phyloP scores from a whole-genome alignment of 2,888 invertebrate species.

The Hecatera dysodea region DNA sequence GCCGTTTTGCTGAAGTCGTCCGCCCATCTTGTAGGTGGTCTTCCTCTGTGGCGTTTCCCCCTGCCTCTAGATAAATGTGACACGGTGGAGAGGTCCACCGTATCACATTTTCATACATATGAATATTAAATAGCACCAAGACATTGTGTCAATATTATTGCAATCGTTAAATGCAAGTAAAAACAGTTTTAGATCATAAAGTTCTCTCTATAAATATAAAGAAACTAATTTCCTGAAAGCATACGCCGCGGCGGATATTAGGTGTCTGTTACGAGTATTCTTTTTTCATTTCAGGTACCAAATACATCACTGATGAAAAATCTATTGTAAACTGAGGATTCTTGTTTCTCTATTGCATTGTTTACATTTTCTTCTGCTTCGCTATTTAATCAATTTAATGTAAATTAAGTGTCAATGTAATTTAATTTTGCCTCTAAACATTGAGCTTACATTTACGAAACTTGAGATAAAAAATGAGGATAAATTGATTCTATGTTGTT shows the following conservation, averaged over 20 bases:
- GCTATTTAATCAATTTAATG: constrained; percentile 25
- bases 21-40: too few relatives aligned
- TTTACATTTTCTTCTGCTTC: neutral
- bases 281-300: constrained; percentile 20
- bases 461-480: neutral
- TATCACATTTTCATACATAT: too few relatives aligned
- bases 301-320: constrained; percentile 32
- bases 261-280: constrained; percentile 9
- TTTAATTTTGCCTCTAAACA: neutral
- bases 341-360: neutral
- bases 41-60: too few relatives aligned
- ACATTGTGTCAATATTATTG: too few relatives aligned
- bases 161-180: neutral
- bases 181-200: neutral
- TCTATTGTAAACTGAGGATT: neutral
- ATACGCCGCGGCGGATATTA: constrained; percentile 39
- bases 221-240: constrained; percentile 43
- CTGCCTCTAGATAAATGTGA: too few relatives aligned
- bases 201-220: neutral
- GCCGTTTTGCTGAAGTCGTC: too few relatives aligned
- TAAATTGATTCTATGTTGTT: constrained; percentile 18
- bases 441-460: neutral
- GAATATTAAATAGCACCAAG: too few relatives aligned
- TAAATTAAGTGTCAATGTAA: constrained; percentile 10
- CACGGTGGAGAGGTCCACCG: too few relatives aligned